A percentile compares a stretch with the other conserved stretches of the same genome.
Evolutionary conservation across 2,888 invertebrate genomes (phyloP).

Genomic region (Philhelius pedissequus): DNA sequence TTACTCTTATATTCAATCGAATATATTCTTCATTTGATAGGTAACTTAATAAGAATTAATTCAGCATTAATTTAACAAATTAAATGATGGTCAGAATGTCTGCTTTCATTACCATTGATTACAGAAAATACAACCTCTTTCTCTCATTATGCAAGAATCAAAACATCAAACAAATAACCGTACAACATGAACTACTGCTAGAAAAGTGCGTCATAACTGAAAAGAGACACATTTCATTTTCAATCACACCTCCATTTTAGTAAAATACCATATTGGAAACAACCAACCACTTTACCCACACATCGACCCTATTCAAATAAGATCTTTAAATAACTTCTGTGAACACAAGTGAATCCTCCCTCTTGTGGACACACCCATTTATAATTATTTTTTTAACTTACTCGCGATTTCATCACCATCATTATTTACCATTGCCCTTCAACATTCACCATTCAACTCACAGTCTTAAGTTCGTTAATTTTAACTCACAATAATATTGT

Average conservation of each 20-base stretch:
- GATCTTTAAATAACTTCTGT: conserved; percentile 9
- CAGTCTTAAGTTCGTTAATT: conserved; percentile 46
- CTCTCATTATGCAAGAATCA: background rate
- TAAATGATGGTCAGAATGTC: background rate
- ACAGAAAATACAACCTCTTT: background rate
- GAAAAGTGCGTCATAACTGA: conserved; percentile 5
- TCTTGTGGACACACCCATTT: conserved; percentile 45
- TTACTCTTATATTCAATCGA: too few species aligned
- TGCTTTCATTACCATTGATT: background rate
- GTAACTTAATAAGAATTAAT: background rate
- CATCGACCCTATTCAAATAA: background rate
- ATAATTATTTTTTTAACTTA: conserved; percentile 39
- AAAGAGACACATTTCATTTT: conserved; percentile 7
- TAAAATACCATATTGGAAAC: background rate
- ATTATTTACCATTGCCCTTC: background rate
- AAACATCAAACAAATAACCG: background rate
- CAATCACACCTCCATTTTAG: conserved; percentile 5
- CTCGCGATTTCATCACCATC: conserved; percentile 34
- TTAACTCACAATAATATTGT: conserved; percentile 31
- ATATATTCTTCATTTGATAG: background rate
- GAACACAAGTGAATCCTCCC: background rate
- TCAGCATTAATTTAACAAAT: background rate
- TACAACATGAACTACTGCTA: conserved; percentile 13
- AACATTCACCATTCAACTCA: conserved; percentile 1
- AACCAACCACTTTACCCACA: background rate